Conservation (phyloP, 53 echinoderm and acorn worm genomes). For the Paracentrotus lividus region DNA sequence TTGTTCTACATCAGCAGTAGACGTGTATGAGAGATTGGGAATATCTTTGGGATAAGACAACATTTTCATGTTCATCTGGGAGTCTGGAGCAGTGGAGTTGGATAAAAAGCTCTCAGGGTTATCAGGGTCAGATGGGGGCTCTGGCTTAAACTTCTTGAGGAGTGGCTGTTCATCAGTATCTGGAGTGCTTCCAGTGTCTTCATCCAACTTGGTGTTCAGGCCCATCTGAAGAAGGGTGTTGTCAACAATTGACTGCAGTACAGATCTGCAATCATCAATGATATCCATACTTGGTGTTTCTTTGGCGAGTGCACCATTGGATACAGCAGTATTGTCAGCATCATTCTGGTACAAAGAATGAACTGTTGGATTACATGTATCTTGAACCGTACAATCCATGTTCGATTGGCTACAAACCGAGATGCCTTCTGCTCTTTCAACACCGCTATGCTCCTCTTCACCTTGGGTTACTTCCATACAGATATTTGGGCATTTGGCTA, state of each 20-base stretch:
- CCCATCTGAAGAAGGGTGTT: background rate
- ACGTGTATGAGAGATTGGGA: background rate
- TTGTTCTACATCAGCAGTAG: slow-evolving; percentile 14
- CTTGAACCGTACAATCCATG: background rate
- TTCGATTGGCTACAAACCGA: background rate
- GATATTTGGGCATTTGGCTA: background rate
- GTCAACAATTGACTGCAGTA: background rate
- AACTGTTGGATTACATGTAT: background rate
- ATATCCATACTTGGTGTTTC: background rate
- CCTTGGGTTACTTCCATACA: background rate
- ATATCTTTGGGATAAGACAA: background rate
- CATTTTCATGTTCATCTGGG: background rate
- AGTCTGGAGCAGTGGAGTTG: background rate
- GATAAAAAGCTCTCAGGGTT: background rate
- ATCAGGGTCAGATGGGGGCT: background rate
- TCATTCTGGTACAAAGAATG: background rate
- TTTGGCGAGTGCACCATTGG: background rate
- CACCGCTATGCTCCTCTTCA: background rate
- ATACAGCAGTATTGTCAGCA: background rate
- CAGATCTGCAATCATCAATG: background rate
- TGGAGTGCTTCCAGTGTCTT: background rate
- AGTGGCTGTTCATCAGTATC: background rate
- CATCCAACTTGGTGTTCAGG: background rate
- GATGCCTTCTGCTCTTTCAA: background rate
- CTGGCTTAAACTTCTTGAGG: background rate